phyloP scores from a whole-genome alignment of 2,888 invertebrate genomes.

The Ptychoptera contaminata region DNA sequence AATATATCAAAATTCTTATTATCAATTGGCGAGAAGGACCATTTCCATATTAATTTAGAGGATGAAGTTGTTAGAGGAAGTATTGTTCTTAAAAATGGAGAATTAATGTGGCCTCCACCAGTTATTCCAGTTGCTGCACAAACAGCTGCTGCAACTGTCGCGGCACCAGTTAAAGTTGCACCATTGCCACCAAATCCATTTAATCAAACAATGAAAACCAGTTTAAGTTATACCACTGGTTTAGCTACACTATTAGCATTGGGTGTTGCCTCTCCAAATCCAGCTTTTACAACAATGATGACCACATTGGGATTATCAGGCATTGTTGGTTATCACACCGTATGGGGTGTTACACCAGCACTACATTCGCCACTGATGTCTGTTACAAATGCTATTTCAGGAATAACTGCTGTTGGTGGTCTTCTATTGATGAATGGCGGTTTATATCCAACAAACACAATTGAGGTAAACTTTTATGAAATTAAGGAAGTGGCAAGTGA shows the following conservation, averaged over 20 bases:
- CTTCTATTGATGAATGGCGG: conserved; percentile 74
- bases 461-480: conserved; percentile 37
- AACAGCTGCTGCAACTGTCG: conserved; percentile 29
- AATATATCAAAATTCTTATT: conserved; percentile 77
- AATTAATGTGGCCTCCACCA: conserved; percentile 67
- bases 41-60: conserved; percentile 62
- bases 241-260: conserved; percentile 51
- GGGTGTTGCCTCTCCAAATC: conserved; percentile 63
- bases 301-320: conserved; percentile 72
- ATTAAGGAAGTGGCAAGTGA: not conserved
- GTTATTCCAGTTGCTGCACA: conserved; percentile 39
- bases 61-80: conserved; percentile 80
- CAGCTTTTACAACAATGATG: conserved; percentile 74
- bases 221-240: conserved; percentile 51
- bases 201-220: conserved; percentile 48
- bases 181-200: conserved; percentile 46
- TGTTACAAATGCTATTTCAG: conserved; percentile 83
- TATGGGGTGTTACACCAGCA: conserved; percentile 80
- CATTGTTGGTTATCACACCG: conserved; percentile 37
- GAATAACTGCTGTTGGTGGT: conserved; percentile 84
- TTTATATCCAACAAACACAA: conserved; percentile 54
- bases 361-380: conserved; percentile 86
- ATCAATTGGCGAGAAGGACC: conserved; percentile 41
- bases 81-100: conserved; percentile 58
- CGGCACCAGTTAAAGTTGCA: conserved; percentile 29